Base-by-base conservation (phyloP, 1,140 invertebrate species). In the Rhizoglyphus robini region DNA sequence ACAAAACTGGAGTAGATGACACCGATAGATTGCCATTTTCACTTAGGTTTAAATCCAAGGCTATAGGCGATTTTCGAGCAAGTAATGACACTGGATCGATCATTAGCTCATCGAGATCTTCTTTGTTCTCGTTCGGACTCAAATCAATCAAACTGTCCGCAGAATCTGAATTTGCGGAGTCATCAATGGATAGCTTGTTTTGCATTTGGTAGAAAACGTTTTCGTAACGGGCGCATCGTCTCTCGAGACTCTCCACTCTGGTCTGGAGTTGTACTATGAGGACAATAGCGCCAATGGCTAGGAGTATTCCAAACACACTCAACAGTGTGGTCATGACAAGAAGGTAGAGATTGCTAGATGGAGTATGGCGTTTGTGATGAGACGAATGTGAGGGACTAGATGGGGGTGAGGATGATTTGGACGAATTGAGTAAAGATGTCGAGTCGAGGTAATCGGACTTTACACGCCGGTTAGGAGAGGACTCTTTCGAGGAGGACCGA, bases 331-430 rank as follows among this genome's bases (percentile, higher is more conserved):
- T 54, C 8, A 54, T 54, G 51, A 54, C 51, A 54, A 54, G 51
- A 54, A 54, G 23, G 51, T 27, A 32, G 51, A 54, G 51, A 54
- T 54, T 54, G 51, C 51, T 54, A n/a, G 51, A 8, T 54, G 51
- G 51, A 25, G 8, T 8, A 54, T 5, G 23, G 8, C 51, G 31
- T 23, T 27, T 32, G 36, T 11, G 15, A 54, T 54, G 51, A 15
- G 51, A 54, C 51, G 51, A 54, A 54, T 54, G 51, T 54, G 20
- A 54, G 31, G 51, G 51, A 54, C 51, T 54, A 54, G 51, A 54
- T 25, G 51, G 20, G 15, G 8, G 8, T 8, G 51, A 8, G 51
- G 51, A 8, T 11, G 51, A 27, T 25, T 8, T 8, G 20, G 51
- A 41, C 18, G 36, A 41, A 11, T 41, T 41, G 36, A 41, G 36